phyloP scores from a whole-genome alignment of 1,140 invertebrate genomes.

The Phenacoccus solenopsis region DNA sequence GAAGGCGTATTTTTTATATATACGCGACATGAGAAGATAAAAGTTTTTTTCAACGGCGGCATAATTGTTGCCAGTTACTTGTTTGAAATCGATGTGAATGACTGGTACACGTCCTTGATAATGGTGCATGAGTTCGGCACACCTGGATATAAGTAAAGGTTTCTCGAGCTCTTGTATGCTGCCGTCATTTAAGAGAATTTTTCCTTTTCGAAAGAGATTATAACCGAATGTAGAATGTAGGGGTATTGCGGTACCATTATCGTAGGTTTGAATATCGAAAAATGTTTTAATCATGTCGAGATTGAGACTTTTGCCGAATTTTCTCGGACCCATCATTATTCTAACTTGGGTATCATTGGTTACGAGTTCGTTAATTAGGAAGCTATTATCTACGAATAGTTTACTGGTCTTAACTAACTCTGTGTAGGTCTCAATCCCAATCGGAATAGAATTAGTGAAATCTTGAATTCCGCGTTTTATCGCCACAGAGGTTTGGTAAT shows the following conservation, averaged over 20 bases:
- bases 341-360: too few relatives aligned
- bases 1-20: too few relatives aligned
- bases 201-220: not conserved
- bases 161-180: not conserved
- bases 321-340: not conserved
- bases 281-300: conserved; percentile 1
- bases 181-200: not conserved
- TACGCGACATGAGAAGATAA: too few relatives aligned
- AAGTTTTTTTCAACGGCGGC: too few relatives aligned
- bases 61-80: not conserved
- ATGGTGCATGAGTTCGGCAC: not conserved
- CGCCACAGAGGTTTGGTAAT: too few relatives aligned
- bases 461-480: too few relatives aligned
- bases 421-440: not conserved
- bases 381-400: not conserved
- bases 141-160: not conserved
- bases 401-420: not conserved
- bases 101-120: not conserved
- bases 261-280: not conserved
- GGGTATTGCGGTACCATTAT: not conserved
- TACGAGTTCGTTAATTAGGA: too few relatives aligned
- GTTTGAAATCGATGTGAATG: not conserved
- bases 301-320: conserved; percentile 1
- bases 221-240: not conserved
- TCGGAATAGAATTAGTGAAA: too few relatives aligned